Conservation (phyloP, 2,797 vertebrate genomes). For the Tiaroga cobitis region DNA sequence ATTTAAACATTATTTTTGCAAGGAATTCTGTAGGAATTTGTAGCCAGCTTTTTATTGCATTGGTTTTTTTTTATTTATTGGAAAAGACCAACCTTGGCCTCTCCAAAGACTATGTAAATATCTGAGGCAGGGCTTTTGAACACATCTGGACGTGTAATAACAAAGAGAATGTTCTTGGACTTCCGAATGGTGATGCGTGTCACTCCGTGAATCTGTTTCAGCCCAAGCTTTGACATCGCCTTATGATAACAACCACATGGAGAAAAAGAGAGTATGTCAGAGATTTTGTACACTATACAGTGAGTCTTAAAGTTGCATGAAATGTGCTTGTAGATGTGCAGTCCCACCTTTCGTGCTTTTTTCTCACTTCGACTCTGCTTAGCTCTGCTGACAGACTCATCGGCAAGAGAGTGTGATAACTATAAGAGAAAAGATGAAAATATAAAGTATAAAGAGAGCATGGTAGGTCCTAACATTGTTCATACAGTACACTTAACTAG, state of each 20-base stretch:
- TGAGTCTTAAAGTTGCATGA: not conserved
- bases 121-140: slow-evolving; percentile 98
- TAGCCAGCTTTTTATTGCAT: not conserved
- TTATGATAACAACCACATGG: slow-evolving; percentile 59
- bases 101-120: slow-evolving; percentile 97
- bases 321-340: not conserved
- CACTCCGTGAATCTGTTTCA: slow-evolving; percentile 94
- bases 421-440: slow-evolving; percentile 71
- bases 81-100: slow-evolving; percentile 84
- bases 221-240: slow-evolving; percentile 98
- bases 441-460: not conserved
- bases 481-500: not conserved
- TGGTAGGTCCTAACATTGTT: not conserved
- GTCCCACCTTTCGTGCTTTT: slow-evolving; percentile 94
- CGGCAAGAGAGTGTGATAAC: slow-evolving; percentile 75
- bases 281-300: not conserved
- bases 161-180: slow-evolving; percentile 98
- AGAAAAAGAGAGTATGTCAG: not conserved
- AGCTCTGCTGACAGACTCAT: slow-evolving; percentile 87
- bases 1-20: not conserved
- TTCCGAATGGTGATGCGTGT: slow-evolving; percentile 98
- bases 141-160: slow-evolving; percentile 95
- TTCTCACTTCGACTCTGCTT: slow-evolving; percentile 98
- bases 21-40: not conserved
- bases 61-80: not conserved